These are phyloP conservation scores for Aegithalos caudatus DNA, from an alignment of 2,113 vertebrate genomes.

Conservation along the genomic window DNA sequence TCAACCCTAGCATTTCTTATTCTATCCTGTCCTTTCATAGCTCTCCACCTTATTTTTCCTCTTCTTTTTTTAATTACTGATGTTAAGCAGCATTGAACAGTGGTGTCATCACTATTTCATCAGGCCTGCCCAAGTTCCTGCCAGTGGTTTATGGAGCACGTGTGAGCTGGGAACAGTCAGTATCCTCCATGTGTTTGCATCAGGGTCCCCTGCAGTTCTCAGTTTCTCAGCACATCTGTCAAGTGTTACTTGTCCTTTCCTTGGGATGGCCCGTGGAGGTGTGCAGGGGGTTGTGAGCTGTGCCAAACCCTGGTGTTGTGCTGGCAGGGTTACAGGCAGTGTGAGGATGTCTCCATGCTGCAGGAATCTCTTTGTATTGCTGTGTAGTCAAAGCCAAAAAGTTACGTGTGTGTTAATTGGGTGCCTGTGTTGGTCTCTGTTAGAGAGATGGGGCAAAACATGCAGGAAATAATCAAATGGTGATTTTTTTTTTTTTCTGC, in stretches of 20 bases:
- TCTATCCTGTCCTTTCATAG: not conserved
- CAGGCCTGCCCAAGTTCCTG: not conserved
- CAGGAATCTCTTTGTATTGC: not conserved
- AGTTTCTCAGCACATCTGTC: not conserved
- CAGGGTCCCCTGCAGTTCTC: not conserved
- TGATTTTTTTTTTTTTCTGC: not conserved
- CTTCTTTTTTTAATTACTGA: not conserved
- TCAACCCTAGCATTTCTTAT: not conserved
- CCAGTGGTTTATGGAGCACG: not conserved
- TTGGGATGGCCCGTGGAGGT: not conserved
- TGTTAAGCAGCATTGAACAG: not conserved
- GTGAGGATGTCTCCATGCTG: not conserved
- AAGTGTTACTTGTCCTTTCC: not conserved
- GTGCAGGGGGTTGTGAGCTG: not conserved
- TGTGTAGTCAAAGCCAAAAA: not conserved
- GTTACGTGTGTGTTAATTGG: not conserved
- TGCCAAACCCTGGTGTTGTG: not conserved
- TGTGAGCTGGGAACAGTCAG: not conserved
- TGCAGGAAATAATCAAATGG: not conserved
- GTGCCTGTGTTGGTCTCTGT: not conserved
- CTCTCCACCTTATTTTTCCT: not conserved
- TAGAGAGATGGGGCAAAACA: not conserved
- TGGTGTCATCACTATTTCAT: conserved; percentile 22
- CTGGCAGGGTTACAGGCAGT: not conserved
- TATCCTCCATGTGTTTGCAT: not conserved